Percentiles rank a stretch among this genome's conserved stretches.
Conservation (phyloP, 2,888 invertebrate genomes). For the Capitulum mitella region DNA sequence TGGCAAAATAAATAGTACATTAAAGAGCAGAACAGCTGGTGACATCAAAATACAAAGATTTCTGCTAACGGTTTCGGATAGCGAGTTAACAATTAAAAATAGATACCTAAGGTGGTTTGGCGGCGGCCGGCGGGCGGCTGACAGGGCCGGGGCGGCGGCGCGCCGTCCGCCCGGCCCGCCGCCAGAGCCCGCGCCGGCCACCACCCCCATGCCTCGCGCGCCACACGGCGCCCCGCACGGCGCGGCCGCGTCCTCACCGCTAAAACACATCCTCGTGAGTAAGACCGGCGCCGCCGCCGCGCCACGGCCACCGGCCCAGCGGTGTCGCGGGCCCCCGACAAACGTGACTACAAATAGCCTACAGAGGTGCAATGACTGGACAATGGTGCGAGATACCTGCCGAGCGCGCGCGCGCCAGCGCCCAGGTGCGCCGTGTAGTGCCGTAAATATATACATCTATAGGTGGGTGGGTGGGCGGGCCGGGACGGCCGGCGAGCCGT, state of each 20-base stretch:
- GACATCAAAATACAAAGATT: conserved; percentile 17
- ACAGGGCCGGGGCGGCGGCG: no score
- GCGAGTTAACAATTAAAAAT: conserved; percentile 17
- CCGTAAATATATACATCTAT: background rate
- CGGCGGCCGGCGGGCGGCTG: no score
- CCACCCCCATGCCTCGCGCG: no score
- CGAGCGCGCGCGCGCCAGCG: background rate
- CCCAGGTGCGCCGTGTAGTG: background rate
- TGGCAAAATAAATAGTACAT: conserved; percentile 21
- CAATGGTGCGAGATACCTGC: background rate
- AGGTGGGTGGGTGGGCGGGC: background rate
- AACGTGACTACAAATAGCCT: background rate
- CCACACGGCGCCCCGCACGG: no score
- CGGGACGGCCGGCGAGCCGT: background rate
- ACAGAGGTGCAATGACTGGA: background rate
- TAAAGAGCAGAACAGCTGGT: background rate
- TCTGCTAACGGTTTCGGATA: background rate
- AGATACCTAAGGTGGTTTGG: background rate
- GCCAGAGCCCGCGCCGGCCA: no score
- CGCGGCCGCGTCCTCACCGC: background rate
- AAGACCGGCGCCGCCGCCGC: background rate
- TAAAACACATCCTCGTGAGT: background rate
- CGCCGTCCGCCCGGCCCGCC: no score
- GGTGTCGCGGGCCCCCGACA: background rate
- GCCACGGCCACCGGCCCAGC: background rate